phyloP scores from a whole-genome alignment of 2,888 invertebrate genomes.

The Ornithoptera priamus region DNA sequence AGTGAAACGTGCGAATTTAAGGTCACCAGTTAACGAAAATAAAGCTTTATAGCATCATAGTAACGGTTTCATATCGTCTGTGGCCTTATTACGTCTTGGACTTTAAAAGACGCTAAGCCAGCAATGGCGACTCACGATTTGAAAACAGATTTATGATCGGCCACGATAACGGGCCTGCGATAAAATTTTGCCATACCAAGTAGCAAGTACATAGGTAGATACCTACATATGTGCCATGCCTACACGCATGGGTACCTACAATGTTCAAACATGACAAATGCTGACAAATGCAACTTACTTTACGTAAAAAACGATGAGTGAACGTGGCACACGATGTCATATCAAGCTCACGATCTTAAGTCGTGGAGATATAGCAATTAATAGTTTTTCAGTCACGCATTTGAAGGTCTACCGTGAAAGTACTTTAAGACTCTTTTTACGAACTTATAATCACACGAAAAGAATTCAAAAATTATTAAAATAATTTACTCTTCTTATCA shows the following conservation, averaged over 20 bases:
- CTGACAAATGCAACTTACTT: slow-evolving; percentile 1
- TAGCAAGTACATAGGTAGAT: slow-evolving; percentile 41
- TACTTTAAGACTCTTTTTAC: not conserved
- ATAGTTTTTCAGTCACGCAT: slow-evolving; percentile 48
- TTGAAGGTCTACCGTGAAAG: slow-evolving; percentile 4
- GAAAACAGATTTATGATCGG: slow-evolving; percentile 80
- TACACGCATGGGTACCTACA: slow-evolving; percentile 1
- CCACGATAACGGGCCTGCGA: slow-evolving; percentile 78
- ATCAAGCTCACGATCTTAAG: slow-evolving; percentile 56
- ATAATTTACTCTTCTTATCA: not conserved
- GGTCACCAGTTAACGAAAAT: slow-evolving; percentile 53
- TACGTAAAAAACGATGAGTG: slow-evolving; percentile 23
- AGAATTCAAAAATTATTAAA: not conserved
- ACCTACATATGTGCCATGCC: not conserved
- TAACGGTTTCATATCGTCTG: slow-evolving; percentile 57
- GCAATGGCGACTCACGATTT: slow-evolving; percentile 74
- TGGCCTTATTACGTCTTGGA: slow-evolving; percentile 37
- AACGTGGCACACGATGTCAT: slow-evolving; percentile 59
- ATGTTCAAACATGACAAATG: slow-evolving; percentile 14
- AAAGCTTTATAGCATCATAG: slow-evolving; percentile 55
- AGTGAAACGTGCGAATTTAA: slow-evolving; percentile 61
- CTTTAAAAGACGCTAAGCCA: slow-evolving; percentile 53
- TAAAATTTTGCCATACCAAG: slow-evolving; percentile 72
- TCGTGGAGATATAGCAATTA: slow-evolving; percentile 56
- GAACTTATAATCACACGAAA: not conserved